Conservation (phyloP, 2,888 invertebrate genomes). For the Thysanoteuthis rhombus region DNA sequence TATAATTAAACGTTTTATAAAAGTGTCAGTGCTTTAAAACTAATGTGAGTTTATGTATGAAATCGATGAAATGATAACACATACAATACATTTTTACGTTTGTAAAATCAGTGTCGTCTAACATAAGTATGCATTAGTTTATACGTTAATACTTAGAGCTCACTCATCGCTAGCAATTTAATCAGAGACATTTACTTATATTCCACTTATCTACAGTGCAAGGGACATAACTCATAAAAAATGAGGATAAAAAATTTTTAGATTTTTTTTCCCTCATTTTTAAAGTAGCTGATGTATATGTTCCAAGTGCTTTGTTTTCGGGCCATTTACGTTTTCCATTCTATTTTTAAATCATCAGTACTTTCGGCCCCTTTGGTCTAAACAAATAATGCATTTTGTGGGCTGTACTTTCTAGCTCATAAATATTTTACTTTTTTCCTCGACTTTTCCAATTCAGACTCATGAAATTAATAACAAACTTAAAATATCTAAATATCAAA, state of each 20-base stretch:
- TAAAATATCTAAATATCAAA: not conserved
- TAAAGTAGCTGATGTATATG: not conserved
- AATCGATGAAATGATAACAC: too few relatives aligned
- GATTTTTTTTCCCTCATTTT: not conserved
- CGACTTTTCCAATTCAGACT: not conserved
- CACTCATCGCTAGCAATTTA: not conserved
- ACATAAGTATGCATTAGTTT: not conserved
- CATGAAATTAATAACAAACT: not conserved
- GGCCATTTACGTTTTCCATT: too few relatives aligned
- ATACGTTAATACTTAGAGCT: not conserved
- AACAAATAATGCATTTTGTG: not conserved
- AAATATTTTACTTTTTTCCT: too few relatives aligned
- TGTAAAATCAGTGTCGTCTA: too few relatives aligned
- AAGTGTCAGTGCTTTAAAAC: too few relatives aligned
- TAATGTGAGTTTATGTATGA: too few relatives aligned
- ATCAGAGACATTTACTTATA: not conserved
- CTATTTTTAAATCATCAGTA: not conserved
- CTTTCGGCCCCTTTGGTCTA: not conserved
- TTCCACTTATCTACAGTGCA: not conserved
- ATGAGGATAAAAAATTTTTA: not conserved
- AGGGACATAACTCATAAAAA: slow-evolving; percentile 12
- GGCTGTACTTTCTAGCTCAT: not conserved
- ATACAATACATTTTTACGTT: too few relatives aligned
- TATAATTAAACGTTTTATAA: too few relatives aligned
- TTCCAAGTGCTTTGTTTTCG: not conserved